Conservation (phyloP, 2,113 vertebrate species). For the Struthidea cinerea region DNA sequence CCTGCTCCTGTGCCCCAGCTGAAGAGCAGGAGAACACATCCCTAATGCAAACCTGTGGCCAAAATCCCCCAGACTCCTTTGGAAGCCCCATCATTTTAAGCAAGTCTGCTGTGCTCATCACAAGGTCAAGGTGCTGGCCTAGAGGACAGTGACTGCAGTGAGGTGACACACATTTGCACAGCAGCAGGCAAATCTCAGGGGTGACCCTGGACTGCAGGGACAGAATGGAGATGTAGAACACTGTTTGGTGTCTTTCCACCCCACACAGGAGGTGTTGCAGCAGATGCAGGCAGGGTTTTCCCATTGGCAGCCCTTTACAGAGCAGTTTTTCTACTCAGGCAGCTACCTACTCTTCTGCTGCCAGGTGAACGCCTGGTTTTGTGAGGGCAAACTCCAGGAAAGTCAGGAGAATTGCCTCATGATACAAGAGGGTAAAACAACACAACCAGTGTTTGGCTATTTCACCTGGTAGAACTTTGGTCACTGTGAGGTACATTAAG, state of each 20-base stretch:
- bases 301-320: background rate
- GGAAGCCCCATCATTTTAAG: background rate
- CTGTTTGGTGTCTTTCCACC: background rate
- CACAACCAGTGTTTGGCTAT: background rate
- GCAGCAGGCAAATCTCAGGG: background rate
- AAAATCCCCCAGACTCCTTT: background rate
- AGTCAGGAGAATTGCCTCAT: background rate
- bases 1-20: background rate
- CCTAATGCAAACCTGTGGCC: background rate
- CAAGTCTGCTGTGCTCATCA: background rate
- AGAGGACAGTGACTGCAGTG: background rate
- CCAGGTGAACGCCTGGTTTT: background rate
- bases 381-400: background rate
- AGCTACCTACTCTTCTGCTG: background rate
- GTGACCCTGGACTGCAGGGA: background rate
- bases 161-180: background rate
- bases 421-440: background rate
- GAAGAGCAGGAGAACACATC: accelerated
- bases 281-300: background rate
- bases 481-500: background rate
- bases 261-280: accelerated
- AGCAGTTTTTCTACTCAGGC: background rate
- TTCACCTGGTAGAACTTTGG: background rate
- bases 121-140: background rate
- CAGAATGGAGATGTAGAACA: background rate